Evolutionary conservation across 2,113 vertebrate genomes (phyloP).

Genomic region (Herpetotheres cachinnans): DNA sequence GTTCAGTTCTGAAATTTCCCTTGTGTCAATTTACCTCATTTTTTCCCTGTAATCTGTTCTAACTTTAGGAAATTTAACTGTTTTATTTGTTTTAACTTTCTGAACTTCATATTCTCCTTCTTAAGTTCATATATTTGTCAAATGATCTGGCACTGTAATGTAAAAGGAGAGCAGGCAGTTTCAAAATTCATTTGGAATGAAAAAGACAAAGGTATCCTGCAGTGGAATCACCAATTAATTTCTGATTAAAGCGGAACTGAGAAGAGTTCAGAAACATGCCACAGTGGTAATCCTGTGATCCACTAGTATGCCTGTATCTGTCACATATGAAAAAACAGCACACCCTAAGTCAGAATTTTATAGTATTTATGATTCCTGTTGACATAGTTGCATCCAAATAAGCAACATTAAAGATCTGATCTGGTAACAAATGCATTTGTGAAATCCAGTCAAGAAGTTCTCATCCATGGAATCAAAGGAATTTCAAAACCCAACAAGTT

Average conservation of each 20-base stretch:
- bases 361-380: not conserved
- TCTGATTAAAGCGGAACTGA: not conserved
- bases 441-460: not conserved
- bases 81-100: not conserved
- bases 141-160: not conserved
- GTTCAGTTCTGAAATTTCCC: not conserved
- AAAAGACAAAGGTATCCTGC: not conserved
- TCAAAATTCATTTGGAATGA: not conserved
- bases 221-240: not conserved
- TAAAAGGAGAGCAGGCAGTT: not conserved
- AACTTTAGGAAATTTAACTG: not conserved
- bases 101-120: not conserved
- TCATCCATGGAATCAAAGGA: not conserved
- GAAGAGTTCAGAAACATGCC: not conserved
- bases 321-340: not conserved
- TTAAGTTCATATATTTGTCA: not conserved
- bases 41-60: not conserved
- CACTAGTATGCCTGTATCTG: not conserved
- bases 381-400: not conserved
- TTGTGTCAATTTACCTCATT: not conserved
- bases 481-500: not conserved
- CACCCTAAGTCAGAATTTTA: not conserved
- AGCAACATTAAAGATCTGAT: not conserved
- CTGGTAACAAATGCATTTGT: not conserved
- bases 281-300: not conserved